Percentiles rank a stretch among this genome's conserved stretches.
phyloP scores from a whole-genome alignment of 2,888 invertebrate genomes.

The Lathronympha strigana region DNA sequence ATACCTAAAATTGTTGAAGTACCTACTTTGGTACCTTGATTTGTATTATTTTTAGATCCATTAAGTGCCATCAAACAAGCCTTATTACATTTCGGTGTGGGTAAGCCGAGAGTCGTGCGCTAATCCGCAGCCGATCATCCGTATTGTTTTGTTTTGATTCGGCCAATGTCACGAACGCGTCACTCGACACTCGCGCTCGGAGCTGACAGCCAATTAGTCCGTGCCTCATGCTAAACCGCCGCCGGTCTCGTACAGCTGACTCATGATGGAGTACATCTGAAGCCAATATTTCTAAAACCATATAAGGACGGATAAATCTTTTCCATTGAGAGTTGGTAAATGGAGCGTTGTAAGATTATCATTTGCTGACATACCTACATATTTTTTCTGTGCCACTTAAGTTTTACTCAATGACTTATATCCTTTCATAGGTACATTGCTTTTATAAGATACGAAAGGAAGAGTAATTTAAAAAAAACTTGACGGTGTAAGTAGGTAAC shows the following conservation, averaged over 20 bases:
- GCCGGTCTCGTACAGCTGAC: constrained; percentile 39
- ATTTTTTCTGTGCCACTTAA: no score
- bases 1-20: not conserved
- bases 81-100: not conserved
- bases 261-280: not conserved
- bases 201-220: constrained; percentile 82
- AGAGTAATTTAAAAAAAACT: no score
- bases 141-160: constrained; percentile 63
- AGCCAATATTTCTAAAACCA: not conserved
- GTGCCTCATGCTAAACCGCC: constrained; percentile 50
- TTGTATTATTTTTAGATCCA: constrained; percentile 11
- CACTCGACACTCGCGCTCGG: constrained; percentile 66
- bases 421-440: no score
- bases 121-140: constrained; percentile 52
- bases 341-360: no score
- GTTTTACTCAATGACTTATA: no score
- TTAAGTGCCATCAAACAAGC: constrained; percentile 21
- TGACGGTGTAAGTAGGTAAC: no score
- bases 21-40: not conserved
- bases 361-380: no score
- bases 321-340: no score
- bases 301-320: not conserved
- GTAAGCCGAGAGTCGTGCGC: constrained; percentile 9
- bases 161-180: constrained; percentile 57
- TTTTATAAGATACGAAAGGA: no score